Conservation (phyloP, 2,888 invertebrate species). For the Rhamnusium bicolor region DNA sequence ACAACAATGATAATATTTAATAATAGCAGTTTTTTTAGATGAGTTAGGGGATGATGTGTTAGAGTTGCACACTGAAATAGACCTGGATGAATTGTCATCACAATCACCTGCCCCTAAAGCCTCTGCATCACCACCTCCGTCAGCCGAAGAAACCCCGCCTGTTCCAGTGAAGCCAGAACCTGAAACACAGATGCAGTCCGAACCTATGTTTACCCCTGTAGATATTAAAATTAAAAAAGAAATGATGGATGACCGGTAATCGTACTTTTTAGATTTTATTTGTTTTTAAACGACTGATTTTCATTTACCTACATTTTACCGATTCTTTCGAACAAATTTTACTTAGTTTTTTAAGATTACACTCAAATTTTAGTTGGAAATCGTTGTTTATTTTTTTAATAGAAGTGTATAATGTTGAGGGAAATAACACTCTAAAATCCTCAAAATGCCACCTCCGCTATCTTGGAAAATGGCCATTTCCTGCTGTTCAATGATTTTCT, state of each 20-base stretch:
- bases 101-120: not conserved
- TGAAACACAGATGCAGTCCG: constrained; percentile 18
- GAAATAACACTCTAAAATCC: no score
- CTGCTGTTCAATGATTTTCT: no score
- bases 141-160: constrained; percentile 17
- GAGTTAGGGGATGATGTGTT: constrained; percentile 39
- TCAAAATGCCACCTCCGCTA: no score
- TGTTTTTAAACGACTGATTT: constrained; percentile 18
- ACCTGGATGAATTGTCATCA: constrained; percentile 18
- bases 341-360: constrained; percentile 2
- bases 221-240: constrained; percentile 23
- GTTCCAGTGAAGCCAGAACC: constrained; percentile 14
- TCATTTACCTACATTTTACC: not conserved
- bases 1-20: not conserved
- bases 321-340: not conserved
- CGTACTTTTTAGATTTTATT: not conserved
- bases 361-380: not conserved
- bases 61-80: constrained; percentile 43
- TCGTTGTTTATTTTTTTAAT: no score
- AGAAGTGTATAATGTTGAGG: no score
- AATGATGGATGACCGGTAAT: constrained; percentile 26
- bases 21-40: constrained; percentile 25
- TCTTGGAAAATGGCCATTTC: no score
- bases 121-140: not conserved
- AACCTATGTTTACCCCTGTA: not conserved